These are phyloP conservation scores for Tursiops truncatus DNA, from an alignment of 2,113 vertebrate genomes.

Conservation along the genomic window DNA sequence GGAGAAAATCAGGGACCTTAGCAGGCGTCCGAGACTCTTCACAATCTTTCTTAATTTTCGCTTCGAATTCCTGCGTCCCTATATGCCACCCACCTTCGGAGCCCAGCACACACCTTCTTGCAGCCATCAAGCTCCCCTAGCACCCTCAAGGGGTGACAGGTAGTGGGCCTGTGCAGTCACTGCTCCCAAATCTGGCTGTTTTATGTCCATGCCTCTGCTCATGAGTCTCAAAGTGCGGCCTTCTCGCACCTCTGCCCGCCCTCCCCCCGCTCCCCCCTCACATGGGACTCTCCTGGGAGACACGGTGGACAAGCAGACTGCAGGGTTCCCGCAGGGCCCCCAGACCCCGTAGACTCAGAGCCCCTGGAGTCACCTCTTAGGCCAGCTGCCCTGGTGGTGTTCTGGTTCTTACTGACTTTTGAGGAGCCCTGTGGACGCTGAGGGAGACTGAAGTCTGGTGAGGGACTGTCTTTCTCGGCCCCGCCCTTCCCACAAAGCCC, in stretches of 20 bases:
- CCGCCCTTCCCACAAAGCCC: neutral
- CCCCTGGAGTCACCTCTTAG: neutral
- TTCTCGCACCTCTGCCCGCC: neutral
- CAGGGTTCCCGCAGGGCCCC: no score
- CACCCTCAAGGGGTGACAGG: neutral
- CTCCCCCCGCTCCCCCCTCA: accelerated
- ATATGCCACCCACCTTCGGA: neutral
- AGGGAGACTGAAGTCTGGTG: neutral
- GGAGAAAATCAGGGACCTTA: neutral
- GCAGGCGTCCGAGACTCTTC: neutral
- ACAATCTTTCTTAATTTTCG: neutral
- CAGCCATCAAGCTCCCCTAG: neutral
- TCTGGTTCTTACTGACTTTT: neutral
- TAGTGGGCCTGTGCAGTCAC: accelerated
- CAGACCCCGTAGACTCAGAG: neutral
- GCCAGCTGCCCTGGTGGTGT: neutral
- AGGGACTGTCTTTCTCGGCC: neutral
- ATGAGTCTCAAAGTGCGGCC: neutral
- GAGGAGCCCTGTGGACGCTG: neutral
- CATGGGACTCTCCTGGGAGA: neutral
- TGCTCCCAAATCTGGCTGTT: neutral
- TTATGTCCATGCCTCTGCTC: neutral
- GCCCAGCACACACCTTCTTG: neutral
- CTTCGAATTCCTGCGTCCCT: neutral
- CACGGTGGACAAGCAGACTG: neutral